Conservation (phyloP, 1,140 invertebrate species). For the Halesus radiatus region DNA sequence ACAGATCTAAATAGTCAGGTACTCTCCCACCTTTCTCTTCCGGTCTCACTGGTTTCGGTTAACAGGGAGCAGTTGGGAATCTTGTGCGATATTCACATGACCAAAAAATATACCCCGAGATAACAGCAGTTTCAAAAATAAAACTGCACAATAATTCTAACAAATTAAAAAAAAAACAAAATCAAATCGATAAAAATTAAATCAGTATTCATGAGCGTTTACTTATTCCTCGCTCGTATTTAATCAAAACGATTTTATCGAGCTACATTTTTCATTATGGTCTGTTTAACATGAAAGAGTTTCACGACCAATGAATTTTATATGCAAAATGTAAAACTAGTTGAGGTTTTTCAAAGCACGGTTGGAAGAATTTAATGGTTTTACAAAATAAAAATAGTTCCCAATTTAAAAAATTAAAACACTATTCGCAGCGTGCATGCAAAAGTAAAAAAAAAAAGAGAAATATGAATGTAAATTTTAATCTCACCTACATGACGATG, state of each 20-base stretch:
- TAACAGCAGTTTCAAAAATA: background rate
- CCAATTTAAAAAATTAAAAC: background rate
- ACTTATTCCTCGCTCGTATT: background rate
- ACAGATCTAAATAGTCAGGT: too few relatives aligned
- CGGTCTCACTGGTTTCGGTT: too few relatives aligned
- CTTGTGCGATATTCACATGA: too few relatives aligned
- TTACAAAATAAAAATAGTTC: background rate
- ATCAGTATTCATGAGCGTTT: background rate
- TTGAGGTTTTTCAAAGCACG: background rate
- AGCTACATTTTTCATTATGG: constrained; percentile 10
- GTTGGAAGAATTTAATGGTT: background rate
- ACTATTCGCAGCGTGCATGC: too few relatives aligned
- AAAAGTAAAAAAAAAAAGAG: too few relatives aligned
- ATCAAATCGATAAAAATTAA: background rate
- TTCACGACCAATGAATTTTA: background rate
- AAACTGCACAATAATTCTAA: background rate
- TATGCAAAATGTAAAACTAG: constrained; percentile 14
- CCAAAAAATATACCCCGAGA: too few relatives aligned
- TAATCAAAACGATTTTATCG: constrained; percentile 19
- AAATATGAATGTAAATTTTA: too few relatives aligned
- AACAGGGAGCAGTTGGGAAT: too few relatives aligned
- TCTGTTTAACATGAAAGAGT: constrained; percentile 3
- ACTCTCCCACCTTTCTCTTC: too few relatives aligned
- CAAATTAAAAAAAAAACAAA: background rate
- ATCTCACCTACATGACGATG: too few relatives aligned